phyloP scores from a whole-genome alignment of 2,113 vertebrate genomes.

The Phyllopteryx taeniolatus region DNA sequence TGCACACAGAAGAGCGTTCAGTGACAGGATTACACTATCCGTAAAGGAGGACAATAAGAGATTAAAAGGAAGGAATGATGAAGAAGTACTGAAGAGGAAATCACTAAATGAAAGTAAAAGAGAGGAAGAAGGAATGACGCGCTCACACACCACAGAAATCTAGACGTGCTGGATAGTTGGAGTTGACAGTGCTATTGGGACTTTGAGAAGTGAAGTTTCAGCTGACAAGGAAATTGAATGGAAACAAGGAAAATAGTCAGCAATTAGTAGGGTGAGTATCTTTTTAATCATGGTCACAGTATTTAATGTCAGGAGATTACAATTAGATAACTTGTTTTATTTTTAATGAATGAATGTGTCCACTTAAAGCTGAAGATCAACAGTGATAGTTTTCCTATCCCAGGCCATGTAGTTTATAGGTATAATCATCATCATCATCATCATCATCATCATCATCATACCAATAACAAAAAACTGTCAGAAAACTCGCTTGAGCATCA shows the following conservation, averaged over 20 bases:
- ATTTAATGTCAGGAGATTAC: neutral
- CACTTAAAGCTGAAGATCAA: neutral
- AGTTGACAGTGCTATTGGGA: conserved; percentile 11
- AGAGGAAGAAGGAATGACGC: conserved; percentile 5
- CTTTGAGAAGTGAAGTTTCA: conserved; percentile 8
- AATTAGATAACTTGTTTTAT: neutral
- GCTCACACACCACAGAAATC: neutral
- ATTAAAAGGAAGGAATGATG: conserved; percentile 47
- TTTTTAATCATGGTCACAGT: neutral
- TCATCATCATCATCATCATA: neutral
- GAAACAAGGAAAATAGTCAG: conserved; percentile 4
- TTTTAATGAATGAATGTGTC: neutral
- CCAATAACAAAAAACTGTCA: neutral
- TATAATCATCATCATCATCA: neutral
- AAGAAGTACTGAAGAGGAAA: conserved; percentile 27
- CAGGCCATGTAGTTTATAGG: no score
- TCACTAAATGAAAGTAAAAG: conserved; percentile 7
- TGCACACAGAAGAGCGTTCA: conserved; percentile 29
- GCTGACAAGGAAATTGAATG: neutral
- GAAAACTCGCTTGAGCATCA: neutral
- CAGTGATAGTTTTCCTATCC: neutral
- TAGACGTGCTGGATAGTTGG: conserved; percentile 25
- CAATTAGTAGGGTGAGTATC: conserved; percentile 33
- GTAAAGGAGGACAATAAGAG: conserved; percentile 53
- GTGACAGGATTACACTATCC: conserved; percentile 54